phyloP scores from a whole-genome alignment of 2,113 vertebrate genomes.

The Geococcyx californianus region DNA sequence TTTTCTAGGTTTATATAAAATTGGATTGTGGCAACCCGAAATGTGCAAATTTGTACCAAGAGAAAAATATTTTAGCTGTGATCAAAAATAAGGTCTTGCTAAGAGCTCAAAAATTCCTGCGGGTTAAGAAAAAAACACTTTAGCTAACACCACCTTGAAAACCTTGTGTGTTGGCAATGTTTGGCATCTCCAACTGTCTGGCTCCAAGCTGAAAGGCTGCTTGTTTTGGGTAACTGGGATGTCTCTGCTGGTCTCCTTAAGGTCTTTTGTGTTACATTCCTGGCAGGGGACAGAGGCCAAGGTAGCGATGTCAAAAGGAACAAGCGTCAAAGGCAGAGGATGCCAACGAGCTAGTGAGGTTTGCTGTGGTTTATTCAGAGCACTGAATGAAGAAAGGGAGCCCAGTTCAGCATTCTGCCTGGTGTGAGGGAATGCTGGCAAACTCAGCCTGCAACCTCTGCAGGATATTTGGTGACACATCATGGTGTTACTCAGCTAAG shows the following conservation, averaged over 20 bases:
- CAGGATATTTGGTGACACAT: background rate
- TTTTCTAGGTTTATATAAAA: background rate
- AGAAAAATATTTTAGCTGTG: background rate
- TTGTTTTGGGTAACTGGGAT: slow-evolving; percentile 12
- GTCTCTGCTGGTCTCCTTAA: slow-evolving; percentile 13
- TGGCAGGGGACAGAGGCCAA: background rate
- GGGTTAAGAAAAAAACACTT: background rate
- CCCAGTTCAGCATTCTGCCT: background rate
- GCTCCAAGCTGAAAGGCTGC: slow-evolving; percentile 41
- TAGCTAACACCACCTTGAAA: background rate
- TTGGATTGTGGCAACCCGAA: background rate
- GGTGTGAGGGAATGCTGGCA: background rate
- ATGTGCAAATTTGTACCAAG: background rate
- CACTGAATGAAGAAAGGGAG: background rate
- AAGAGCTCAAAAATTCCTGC: background rate
- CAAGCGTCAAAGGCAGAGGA: background rate
- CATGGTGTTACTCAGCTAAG: background rate
- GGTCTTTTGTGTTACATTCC: background rate
- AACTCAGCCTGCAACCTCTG: background rate
- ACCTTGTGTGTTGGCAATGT: background rate
- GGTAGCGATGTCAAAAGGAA: background rate
- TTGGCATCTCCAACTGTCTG: slow-evolving; percentile 22
- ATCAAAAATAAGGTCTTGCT: background rate
- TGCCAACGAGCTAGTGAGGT: background rate
- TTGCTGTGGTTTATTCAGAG: background rate